phyloP scores from a whole-genome alignment of 2,113 vertebrate species.

The Trematocara zebra region DNA sequence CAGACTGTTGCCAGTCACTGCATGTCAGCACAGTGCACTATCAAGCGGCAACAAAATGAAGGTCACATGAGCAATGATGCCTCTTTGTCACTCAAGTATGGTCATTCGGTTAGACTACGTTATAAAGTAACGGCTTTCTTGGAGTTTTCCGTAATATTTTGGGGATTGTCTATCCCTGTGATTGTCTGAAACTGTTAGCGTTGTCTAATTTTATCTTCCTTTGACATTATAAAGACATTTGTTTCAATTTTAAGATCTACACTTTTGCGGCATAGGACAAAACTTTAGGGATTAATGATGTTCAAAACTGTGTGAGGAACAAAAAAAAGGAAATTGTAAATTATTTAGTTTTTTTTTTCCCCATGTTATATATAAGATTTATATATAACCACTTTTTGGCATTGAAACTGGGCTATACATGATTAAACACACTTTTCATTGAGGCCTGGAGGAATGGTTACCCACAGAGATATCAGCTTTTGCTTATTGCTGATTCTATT shows the following conservation, averaged over 20 bases:
- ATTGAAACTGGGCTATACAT: neutral
- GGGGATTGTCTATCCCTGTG: neutral
- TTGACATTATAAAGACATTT: neutral
- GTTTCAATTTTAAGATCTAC: neutral
- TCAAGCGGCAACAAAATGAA: slow-evolving; percentile 43
- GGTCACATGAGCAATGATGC: slow-evolving; percentile 24
- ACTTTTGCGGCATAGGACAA: neutral
- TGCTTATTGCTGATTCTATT: neutral
- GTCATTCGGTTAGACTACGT: neutral
- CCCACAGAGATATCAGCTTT: neutral
- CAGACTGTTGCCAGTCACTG: slow-evolving; percentile 39
- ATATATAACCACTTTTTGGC: neutral
- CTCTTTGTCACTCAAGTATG: slow-evolving; percentile 18
- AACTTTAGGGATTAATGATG: neutral
- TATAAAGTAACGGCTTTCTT: slow-evolving; percentile 7
- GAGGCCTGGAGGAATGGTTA: neutral
- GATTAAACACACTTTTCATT: neutral
- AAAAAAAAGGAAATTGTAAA: neutral
- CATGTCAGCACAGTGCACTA: slow-evolving; percentile 47
- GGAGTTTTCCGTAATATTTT: neutral
- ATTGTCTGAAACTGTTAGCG: neutral
- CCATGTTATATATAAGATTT: neutral
- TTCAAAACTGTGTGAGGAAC: neutral
- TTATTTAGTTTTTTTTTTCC: neutral
- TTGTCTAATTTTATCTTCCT: neutral